These are phyloP conservation scores for Andinoacara biseriatus DNA, from an alignment of 2,113 vertebrate genomes.

Conservation along the genomic window DNA sequence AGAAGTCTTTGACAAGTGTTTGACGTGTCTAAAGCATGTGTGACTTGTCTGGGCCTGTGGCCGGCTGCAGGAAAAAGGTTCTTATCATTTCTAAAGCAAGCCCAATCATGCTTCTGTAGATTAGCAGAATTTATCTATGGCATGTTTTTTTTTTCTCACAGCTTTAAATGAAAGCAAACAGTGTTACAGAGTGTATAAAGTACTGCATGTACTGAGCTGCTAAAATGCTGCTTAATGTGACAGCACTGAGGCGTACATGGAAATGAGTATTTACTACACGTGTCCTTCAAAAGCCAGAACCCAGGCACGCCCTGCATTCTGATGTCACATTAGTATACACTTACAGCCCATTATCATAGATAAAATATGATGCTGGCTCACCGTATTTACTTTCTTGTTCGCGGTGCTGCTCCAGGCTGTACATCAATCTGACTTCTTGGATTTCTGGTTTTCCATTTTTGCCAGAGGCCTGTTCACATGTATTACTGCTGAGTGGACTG, in stretches of 20 bases:
- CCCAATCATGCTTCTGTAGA: neutral
- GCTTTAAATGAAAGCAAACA: neutral
- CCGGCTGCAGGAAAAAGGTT: constrained; percentile 17
- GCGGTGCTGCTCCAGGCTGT: neutral
- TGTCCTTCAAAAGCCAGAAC: neutral
- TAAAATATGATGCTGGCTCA: constrained; percentile 3
- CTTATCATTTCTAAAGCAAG: constrained; percentile 5
- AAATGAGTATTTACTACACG: neutral
- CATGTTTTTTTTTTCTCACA: neutral
- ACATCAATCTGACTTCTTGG: constrained; percentile 22
- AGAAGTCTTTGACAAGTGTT: constrained; percentile 3
- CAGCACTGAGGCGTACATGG: neutral
- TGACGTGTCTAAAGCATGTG: neutral
- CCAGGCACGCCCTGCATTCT: constrained; percentile 7
- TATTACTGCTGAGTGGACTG: neutral
- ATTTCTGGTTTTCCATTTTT: neutral
- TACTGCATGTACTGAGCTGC: no score
- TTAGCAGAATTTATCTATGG: neutral
- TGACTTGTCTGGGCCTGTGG: constrained; percentile 26
- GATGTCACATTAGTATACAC: neutral
- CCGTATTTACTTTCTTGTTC: neutral
- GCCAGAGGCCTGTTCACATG: neutral
- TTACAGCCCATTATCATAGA: neutral
- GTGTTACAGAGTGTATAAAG: neutral
- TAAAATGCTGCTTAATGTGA: neutral